Conservation (phyloP, 2,888 invertebrate genomes). For the Caenorhabditis japonica region DNA sequence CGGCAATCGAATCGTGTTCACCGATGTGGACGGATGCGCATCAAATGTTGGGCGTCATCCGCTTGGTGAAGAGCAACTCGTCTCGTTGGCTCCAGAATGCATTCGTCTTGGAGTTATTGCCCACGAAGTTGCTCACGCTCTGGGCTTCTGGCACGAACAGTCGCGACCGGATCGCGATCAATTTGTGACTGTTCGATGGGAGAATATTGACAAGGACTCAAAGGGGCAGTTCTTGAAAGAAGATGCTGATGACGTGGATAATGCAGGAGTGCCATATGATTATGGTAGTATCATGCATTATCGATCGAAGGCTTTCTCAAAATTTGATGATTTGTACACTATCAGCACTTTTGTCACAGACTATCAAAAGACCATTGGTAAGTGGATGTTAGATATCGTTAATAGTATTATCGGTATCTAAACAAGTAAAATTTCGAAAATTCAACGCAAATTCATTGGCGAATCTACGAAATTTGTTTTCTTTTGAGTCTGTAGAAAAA, state of each 20-base stretch:
- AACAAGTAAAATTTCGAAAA: no score
- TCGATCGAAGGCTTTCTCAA: slow-evolving; percentile 76
- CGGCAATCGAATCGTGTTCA: slow-evolving; percentile 77
- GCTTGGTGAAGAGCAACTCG: slow-evolving; percentile 77
- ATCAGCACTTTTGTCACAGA: slow-evolving; percentile 77
- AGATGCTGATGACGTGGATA: slow-evolving; percentile 76
- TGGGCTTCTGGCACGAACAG: slow-evolving; percentile 78
- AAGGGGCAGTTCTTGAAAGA: slow-evolving; percentile 77
- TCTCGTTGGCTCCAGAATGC: slow-evolving; percentile 77
- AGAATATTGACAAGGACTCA: slow-evolving; percentile 76
- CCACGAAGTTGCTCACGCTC: slow-evolving; percentile 78
- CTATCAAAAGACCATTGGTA: slow-evolving; percentile 77
- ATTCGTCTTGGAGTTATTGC: slow-evolving; percentile 77
- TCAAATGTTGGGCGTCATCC: slow-evolving; percentile 76
- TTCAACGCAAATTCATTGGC: no score
- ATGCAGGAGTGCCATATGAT: slow-evolving; percentile 76
- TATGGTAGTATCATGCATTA: slow-evolving; percentile 78
- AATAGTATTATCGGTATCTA: no score
- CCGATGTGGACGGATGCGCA: slow-evolving; percentile 76
- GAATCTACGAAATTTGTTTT: no score
- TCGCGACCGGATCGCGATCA: slow-evolving; percentile 75
- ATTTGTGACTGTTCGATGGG: slow-evolving; percentile 75
- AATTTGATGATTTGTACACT: slow-evolving; percentile 76
- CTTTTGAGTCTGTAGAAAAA: no score
- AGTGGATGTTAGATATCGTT: slow-evolving; percentile 6